Evolutionary conservation across 2,797 vertebrate genomes (phyloP).

Genomic region (Myripristis murdjan): DNA sequence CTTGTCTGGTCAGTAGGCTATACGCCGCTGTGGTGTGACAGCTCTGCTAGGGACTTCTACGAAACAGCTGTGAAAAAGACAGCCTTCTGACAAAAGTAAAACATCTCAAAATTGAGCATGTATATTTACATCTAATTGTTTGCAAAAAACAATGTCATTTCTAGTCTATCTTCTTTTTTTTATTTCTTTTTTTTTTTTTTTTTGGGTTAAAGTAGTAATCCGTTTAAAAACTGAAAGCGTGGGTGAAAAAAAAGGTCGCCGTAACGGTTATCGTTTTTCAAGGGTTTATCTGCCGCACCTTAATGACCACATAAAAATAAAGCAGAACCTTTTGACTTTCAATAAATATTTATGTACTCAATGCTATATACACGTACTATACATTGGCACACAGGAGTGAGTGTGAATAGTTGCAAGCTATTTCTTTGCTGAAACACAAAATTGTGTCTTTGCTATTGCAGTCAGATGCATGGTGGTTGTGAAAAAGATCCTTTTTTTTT

Average conservation of each 20-base stretch:
- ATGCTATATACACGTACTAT: constrained; percentile 93
- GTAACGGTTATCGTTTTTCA: constrained; percentile 27
- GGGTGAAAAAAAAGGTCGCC: constrained; percentile 12
- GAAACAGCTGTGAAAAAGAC: constrained; percentile 75
- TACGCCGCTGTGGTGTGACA: constrained; percentile 47
- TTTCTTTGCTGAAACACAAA: constrained; percentile 78
- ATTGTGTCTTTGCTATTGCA: constrained; percentile 86
- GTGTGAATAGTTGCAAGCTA: constrained; percentile 75
- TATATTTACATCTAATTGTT: constrained; percentile 81
- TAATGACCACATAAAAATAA: constrained; percentile 79
- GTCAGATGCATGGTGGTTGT: constrained; percentile 89
- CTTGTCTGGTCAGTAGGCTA: constrained; percentile 61
- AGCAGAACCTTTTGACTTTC: constrained; percentile 84
- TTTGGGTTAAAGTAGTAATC: constrained; percentile 49
- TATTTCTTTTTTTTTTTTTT: too few relatives aligned
- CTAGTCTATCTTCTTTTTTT: constrained; percentile 52
- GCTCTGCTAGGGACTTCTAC: constrained; percentile 58
- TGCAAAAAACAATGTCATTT: constrained; percentile 71
- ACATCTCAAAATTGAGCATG: constrained; percentile 76
- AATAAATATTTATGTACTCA: constrained; percentile 96
- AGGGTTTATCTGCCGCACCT: constrained; percentile 61
- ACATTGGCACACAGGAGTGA: constrained; percentile 87
- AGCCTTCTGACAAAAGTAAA: constrained; percentile 74
- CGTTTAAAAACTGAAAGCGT: constrained; percentile 44
- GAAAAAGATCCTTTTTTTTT: constrained; percentile 75